Base-by-base conservation (phyloP, 2,797 vertebrate species). In the Cirrhinus molitorella region DNA sequence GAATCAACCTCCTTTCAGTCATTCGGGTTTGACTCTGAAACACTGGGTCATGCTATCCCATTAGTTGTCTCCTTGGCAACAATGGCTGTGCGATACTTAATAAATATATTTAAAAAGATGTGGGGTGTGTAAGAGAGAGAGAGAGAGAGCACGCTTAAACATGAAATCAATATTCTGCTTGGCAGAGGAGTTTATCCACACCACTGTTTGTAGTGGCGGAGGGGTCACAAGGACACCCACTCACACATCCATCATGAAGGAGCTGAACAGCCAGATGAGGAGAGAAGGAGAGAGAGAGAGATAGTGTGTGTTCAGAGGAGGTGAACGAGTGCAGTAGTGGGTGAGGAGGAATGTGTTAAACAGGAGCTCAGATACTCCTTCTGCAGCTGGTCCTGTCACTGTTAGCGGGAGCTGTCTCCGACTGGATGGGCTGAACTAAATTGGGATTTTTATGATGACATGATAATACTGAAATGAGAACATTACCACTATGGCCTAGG, bases 131-230 rank as follows among this genome's bases (percentile, higher is more conserved):
- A 87, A 87, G 82, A 82, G 70, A 59, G 49, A 73, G 73, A 34
- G 70, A 59, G 49, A 73, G 73, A 34, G 31, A 74, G 89, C 91
- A 80, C 90, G 89, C 89, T 90, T 73, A 72, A 94, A 93, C 92
- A 89, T 80, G 80, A 93, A 94, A 95, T 95, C 94, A 92, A 95
- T 95, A 95, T 91, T 93, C 88, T 85, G 85, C 91, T 91, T 93
- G 93, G 92, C 93, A 93, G 90, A 92, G 91, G 90, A 93, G 90
- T 91, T 93, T 92, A 92, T 90, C 91, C 57, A 86, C 87, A 86
- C 83, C 85, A 88, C 89, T 93, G 91, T 94, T 91, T 91, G 92
- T 92, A 86, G 86, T 89, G 89, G 93, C 88, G 90, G 89, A 82
- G 85, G 74, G 91, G 94, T 92, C 92, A 89, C 0, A 13, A 83